A percentile compares a stretch with the other conserved stretches of the same genome.
Evolutionary conservation across 2,113 vertebrate species (phyloP).

Genomic region (Gambusia holbrooki): DNA sequence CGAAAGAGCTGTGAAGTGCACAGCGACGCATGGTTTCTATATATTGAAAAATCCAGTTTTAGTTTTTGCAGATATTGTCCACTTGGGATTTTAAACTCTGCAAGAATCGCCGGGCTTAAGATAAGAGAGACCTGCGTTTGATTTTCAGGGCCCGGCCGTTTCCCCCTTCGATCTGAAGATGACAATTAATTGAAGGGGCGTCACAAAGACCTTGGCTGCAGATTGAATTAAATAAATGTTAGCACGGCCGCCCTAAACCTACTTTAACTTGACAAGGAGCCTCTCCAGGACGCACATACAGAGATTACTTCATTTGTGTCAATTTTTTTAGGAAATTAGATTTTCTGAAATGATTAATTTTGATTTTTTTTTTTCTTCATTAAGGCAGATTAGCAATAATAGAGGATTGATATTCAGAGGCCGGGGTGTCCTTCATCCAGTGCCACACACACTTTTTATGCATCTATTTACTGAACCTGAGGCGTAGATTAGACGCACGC

Average conservation of each 20-base stretch:
- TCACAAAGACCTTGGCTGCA: conserved; percentile 74
- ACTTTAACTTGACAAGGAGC: conserved; percentile 55
- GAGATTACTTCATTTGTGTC: conserved; percentile 64
- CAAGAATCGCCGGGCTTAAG: conserved; percentile 54
- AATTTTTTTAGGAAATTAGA: conserved; percentile 68
- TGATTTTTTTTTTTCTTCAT: conserved; percentile 36
- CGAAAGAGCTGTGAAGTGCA: conserved; percentile 42
- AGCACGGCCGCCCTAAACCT: conserved; percentile 57
- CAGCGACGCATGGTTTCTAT: conserved; percentile 53
- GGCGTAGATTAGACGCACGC: too few relatives aligned
- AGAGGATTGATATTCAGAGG: conserved; percentile 48
- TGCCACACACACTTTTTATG: conserved; percentile 5
- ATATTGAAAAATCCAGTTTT: conserved; percentile 81
- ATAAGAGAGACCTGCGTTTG: conserved; percentile 65
- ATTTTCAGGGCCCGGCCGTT: conserved; percentile 73
- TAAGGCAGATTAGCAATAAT: conserved; percentile 59
- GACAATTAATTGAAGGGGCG: conserved; percentile 74
- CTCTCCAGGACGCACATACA: conserved; percentile 43
- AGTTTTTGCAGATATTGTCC: conserved; percentile 50
- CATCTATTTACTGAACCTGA: not conserved
- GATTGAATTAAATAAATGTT: conserved; percentile 77
- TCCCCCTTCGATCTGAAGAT: conserved; percentile 72
- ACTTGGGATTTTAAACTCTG: conserved; percentile 51
- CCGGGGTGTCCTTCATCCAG: conserved; percentile 42
- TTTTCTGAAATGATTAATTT: conserved; percentile 65